Evolutionary conservation across 2,113 vertebrate genomes (phyloP).

Genomic region (Bungarus multicinctus): DNA sequence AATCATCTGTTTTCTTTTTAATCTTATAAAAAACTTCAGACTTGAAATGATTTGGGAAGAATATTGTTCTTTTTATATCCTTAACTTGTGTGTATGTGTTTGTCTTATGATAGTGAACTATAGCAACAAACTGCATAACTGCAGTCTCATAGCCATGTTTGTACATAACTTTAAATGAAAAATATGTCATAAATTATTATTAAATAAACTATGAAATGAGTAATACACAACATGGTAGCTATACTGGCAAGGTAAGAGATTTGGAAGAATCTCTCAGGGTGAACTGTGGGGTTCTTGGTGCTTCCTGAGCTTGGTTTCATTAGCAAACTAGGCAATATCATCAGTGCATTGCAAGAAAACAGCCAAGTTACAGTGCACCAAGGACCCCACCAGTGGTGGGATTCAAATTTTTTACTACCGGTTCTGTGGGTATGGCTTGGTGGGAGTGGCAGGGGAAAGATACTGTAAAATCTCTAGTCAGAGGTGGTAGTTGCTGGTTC

Average conservation of each 20-base stretch:
- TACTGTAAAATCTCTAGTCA: no score
- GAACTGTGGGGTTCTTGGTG: no score
- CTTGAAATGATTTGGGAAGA: not conserved
- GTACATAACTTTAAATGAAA: not conserved
- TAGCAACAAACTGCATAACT: not conserved
- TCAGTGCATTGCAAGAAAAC: not conserved
- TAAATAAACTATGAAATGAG: not conserved
- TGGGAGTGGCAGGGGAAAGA: no score
- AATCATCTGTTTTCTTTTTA: not conserved
- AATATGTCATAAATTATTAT: not conserved
- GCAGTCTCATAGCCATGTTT: not conserved
- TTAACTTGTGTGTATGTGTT: not conserved
- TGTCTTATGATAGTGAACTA: not conserved
- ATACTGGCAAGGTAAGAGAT: not conserved
- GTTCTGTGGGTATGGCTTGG: no score
- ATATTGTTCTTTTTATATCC: not conserved
- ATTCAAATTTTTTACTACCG: no score
- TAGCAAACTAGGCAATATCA: not conserved
- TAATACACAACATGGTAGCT: not conserved
- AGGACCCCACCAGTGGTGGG: not conserved
- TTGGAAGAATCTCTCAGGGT: not conserved
- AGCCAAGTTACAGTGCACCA: not conserved
- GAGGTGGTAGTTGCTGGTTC: no score
- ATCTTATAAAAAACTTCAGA: not conserved
- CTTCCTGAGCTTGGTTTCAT: no score